Evolutionary conservation across 2,113 vertebrate species (phyloP), one percentile per base, ranked within the genome.

Genomic region (Aythya baeri): DNA sequence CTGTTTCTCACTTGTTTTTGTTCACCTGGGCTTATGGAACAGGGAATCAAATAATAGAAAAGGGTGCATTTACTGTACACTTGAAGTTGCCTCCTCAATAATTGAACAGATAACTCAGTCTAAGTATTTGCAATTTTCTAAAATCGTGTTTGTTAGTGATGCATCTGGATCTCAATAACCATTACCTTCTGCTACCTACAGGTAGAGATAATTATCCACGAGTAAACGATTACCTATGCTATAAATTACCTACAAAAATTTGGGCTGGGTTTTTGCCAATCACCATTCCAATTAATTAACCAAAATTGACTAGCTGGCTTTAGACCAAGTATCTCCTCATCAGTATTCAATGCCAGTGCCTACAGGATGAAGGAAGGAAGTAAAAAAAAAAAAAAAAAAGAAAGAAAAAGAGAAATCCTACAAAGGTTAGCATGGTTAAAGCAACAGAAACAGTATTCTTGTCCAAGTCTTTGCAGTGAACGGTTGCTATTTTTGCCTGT

Each of bases 221-320:
- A 94, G 95, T 91, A 97, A 95, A 97, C 70, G 84, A 95, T 97
- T 97, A 97, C 87, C 93, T 94, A 88, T 83, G 86, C 93, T 92
- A 97, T 96, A 97, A 97, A 97, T 97, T 92, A 97, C 93, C 96
- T 97, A 96, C 91, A 96, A 97, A 98, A 97, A 97, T 97, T 97
- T 95, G 91, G 93, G 77, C 96, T 97, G 96, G 91, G 96, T 49
- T 97, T 96, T 97, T 97, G 95, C 97, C 97, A 97, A 93, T 97
- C 96, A 96, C 73, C 88, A 89, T 97, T 96, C 92, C 94, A 98
- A 96, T 96, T 97, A 97, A 98, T 98, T 98, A 97, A 90, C 89
- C 93, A 88, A 96, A 91, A 96, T 96, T 92, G 93, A 93, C 93
- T 96, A 70, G 75, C 46, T 97, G 97, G 97, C 96, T 32, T 43